Evolutionary conservation across 1,140 invertebrate species (phyloP).

Genomic region (Scaptomyza pallida): DNA sequence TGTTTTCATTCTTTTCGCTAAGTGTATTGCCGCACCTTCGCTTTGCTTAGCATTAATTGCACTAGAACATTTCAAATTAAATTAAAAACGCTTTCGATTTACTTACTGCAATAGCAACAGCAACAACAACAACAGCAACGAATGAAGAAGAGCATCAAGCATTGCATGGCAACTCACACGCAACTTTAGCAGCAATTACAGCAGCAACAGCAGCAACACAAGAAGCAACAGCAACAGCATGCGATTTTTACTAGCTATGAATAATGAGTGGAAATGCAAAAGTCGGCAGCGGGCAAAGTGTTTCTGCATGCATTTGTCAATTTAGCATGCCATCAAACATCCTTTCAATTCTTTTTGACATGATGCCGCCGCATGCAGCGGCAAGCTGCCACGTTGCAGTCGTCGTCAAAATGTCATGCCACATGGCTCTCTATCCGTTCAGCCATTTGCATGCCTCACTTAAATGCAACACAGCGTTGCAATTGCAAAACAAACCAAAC

Average conservation of each 20-base stretch:
- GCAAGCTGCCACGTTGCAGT: no score
- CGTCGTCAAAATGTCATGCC: slow-evolving; percentile 34
- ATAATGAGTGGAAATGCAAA: slow-evolving; percentile 61
- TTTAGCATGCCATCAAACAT: slow-evolving; percentile 80
- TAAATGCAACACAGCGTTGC: slow-evolving; percentile 50
- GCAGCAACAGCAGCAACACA: slow-evolving; percentile 12
- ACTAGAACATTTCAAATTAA: slow-evolving; percentile 25
- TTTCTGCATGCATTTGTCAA: slow-evolving; percentile 71
- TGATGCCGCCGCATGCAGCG: slow-evolving; percentile 47
- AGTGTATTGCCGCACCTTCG: neutral
- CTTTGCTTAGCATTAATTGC: slow-evolving; percentile 7
- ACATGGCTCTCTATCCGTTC: slow-evolving; percentile 43
- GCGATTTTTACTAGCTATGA: slow-evolving; percentile 68
- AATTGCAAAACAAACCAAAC: no score
- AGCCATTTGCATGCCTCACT: slow-evolving; percentile 55
- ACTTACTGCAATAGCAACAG: slow-evolving; percentile 4
- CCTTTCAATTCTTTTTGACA: slow-evolving; percentile 77
- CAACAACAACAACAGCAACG: slow-evolving; percentile 13
- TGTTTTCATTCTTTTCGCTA: neutral
- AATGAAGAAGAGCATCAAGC: slow-evolving; percentile 5
- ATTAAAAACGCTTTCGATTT: slow-evolving; percentile 21
- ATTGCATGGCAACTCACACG: no score
- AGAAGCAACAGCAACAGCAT: slow-evolving; percentile 23
- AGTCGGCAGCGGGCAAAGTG: slow-evolving; percentile 59
- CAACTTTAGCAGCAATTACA: slow-evolving; percentile 10